Conservation (phyloP, 2,888 invertebrate genomes). For the Ligdia adustata region DNA sequence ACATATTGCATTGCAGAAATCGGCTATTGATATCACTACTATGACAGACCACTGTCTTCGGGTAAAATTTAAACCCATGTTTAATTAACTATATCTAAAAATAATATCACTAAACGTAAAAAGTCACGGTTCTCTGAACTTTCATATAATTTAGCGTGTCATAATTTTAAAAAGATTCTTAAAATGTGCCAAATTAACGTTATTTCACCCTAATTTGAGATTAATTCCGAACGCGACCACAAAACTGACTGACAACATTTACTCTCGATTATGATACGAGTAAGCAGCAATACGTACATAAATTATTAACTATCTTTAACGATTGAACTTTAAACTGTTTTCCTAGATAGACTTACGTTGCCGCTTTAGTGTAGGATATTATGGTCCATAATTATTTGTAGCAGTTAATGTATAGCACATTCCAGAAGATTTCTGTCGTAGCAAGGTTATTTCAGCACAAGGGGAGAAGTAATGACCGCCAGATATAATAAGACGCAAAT, state of each 20-base stretch:
- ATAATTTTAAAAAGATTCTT: conserved; percentile 11
- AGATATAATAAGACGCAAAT: conserved; percentile 49
- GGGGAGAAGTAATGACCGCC: conserved; percentile 58
- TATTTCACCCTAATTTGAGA: conserved; percentile 46
- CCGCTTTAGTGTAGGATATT: conserved; percentile 11
- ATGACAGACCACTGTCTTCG: conserved; percentile 91
- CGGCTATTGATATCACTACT: conserved; percentile 90
- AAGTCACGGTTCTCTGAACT: too few relatives aligned
- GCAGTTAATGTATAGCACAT: conserved; percentile 34
- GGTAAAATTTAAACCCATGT: conserved; percentile 86
- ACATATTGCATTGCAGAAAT: conserved; percentile 93
- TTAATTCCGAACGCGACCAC: conserved; percentile 47
- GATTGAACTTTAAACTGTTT: conserved; percentile 45
- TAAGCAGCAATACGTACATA: conserved; percentile 29
- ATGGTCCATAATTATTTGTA: not conserved
- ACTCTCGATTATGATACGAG: conserved; percentile 57
- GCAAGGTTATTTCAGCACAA: conserved; percentile 25
- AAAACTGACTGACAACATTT: conserved; percentile 51
- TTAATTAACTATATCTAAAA: not conserved
- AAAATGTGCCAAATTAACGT: conserved; percentile 48
- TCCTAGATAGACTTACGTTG: conserved; percentile 39
- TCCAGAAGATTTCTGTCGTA: conserved; percentile 27
- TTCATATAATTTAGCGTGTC: conserved; percentile 43
- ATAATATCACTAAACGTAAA: too few relatives aligned
- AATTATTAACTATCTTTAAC: conserved; percentile 17